A percentile compares a stretch with the other conserved stretches of the same genome.
phyloP scores from a whole-genome alignment of 2,113 vertebrate genomes.

The Toxotes jaculatrix region DNA sequence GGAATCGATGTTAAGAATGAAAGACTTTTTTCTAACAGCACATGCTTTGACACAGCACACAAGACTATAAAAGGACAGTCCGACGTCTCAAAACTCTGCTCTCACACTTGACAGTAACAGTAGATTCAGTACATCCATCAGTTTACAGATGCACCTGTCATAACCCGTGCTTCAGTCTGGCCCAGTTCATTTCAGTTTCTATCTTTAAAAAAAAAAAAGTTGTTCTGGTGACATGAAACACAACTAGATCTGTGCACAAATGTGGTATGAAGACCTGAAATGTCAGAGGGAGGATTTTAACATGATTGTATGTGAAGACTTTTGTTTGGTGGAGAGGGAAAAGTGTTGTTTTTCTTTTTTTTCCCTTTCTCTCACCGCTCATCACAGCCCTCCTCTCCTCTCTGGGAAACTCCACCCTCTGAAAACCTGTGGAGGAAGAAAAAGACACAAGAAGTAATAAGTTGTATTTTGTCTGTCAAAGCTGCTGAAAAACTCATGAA shows the following conservation, averaged over 20 bases:
- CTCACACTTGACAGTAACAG: neutral
- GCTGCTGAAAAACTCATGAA: constrained; percentile 78
- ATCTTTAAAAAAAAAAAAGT: neutral
- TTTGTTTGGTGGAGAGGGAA: constrained; percentile 13
- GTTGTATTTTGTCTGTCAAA: constrained; percentile 79
- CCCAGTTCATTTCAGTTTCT: constrained; percentile 28
- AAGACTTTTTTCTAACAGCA: constrained; percentile 39
- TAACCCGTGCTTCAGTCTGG: neutral
- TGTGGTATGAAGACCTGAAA: constrained; percentile 30
- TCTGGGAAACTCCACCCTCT: constrained; percentile 18
- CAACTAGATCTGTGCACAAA: constrained; percentile 14
- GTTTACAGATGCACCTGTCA: constrained; percentile 35
- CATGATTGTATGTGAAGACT: constrained; percentile 46
- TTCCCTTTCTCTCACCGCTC: neutral
- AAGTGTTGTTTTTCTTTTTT: neutral
- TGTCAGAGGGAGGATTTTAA: constrained; percentile 25
- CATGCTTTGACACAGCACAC: constrained; percentile 43
- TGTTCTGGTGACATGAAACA: neutral
- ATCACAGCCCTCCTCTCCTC: constrained; percentile 10
- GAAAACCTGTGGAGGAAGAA: constrained; percentile 34
- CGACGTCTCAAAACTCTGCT: neutral
- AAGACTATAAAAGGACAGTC: constrained; percentile 1
- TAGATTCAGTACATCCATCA: constrained; percentile 10
- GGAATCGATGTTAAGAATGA: neutral
- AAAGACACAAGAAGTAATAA: constrained; percentile 48